A percentile compares a stretch with the other conserved stretches of the same genome.
These are phyloP conservation scores for Geotrupes spiniger DNA, from an alignment of 2,888 invertebrate genomes.

Conservation along the genomic window DNA sequence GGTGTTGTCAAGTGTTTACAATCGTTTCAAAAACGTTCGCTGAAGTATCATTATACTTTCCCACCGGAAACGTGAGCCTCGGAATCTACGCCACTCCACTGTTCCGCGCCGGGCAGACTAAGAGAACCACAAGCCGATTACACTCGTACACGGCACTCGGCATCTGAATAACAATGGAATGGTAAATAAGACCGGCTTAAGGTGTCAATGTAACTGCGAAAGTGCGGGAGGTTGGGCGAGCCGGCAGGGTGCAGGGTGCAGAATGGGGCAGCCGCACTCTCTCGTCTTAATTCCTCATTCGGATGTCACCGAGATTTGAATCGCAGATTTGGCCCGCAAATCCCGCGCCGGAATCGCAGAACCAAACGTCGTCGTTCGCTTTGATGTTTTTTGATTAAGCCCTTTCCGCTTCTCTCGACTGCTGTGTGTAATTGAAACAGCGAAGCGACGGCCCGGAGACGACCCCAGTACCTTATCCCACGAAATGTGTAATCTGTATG, in stretches of 20 bases:
- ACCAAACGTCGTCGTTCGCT: conserved; percentile 43
- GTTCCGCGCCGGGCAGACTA: no score
- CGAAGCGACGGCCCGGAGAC: no score
- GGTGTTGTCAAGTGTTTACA: no score
- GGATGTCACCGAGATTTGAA: conserved; percentile 36
- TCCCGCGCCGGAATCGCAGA: conserved; percentile 27
- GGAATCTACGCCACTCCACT: not conserved
- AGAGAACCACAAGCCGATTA: conserved; percentile 40
- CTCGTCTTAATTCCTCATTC: conserved; percentile 35
- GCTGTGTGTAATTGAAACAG: conserved; percentile 46
- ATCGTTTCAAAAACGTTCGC: not conserved
- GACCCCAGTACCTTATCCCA: no score
- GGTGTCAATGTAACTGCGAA: conserved; percentile 34
- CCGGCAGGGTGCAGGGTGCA: conserved; percentile 19
- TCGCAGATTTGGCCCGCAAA: conserved; percentile 39
- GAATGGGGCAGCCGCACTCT: conserved; percentile 4
- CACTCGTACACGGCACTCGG: conserved; percentile 32
- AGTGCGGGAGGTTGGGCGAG: conserved; percentile 23
- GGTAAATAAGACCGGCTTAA: conserved; percentile 40
- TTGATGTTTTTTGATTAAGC: conserved; percentile 49
- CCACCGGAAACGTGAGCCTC: conserved; percentile 10
- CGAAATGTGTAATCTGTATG: no score
- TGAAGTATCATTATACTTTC: conserved; percentile 4
- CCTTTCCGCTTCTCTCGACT: conserved; percentile 26
- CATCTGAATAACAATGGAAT: conserved; percentile 38